These are phyloP conservation scores for Atopsyche davidsoni DNA, from an alignment of 1,140 invertebrate species.

Conservation along the genomic window DNA sequence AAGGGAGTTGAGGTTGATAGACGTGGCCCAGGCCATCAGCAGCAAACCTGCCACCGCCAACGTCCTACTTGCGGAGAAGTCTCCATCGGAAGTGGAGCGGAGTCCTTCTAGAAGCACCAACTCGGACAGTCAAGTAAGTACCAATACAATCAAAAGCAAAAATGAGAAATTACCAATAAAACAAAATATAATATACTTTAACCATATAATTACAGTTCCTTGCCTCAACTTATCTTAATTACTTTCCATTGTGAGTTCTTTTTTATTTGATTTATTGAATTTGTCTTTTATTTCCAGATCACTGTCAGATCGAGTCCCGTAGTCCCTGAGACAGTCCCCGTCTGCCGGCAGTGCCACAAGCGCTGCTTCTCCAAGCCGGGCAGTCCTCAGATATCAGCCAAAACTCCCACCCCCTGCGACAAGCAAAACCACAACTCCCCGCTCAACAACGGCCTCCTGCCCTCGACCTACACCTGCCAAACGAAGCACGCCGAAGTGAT, in stretches of 20 bases:
- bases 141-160: too few relatives aligned
- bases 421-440: slow-evolving; percentile 11
- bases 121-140: slow-evolving; percentile 62
- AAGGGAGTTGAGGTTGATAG: slow-evolving; percentile 57
- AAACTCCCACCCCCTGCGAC: slow-evolving; percentile 17
- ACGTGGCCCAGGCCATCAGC: slow-evolving; percentile 41
- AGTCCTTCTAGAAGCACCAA: slow-evolving; percentile 65
- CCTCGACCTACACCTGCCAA: slow-evolving; percentile 17
- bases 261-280: slow-evolving; percentile 2
- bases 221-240: not conserved
- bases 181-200: not conserved
- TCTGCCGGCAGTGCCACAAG: slow-evolving; percentile 67
- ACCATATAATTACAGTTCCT: not conserved
- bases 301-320: slow-evolving; percentile 62
- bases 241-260: not conserved
- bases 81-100: slow-evolving; percentile 50
- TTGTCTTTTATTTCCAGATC: slow-evolving; percentile 45
- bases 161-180: too few relatives aligned
- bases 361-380: slow-evolving; percentile 57
- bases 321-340: slow-evolving; percentile 56
- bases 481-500: slow-evolving; percentile 12
- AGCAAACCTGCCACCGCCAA: slow-evolving; percentile 35
- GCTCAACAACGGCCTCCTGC: slow-evolving; percentile 11
- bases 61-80: slow-evolving; percentile 37
- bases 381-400: slow-evolving; percentile 34